These are phyloP conservation scores for Lysiphlebus fabarum DNA, from an alignment of 1,140 invertebrate genomes.

Conservation along the genomic window DNA sequence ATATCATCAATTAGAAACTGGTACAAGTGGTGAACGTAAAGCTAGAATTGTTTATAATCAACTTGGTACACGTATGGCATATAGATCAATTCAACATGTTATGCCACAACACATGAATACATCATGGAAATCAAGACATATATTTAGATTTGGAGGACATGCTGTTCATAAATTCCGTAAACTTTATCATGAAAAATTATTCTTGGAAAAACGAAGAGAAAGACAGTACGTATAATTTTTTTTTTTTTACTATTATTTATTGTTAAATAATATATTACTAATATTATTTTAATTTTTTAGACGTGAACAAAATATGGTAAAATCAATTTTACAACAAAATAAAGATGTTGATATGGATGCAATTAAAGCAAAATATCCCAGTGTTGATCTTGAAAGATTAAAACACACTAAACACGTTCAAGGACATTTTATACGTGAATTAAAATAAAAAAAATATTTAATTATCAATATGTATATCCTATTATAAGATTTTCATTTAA, in stretches of 20 bases:
- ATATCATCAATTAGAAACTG: slow-evolving; percentile 87
- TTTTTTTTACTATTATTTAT: not conserved
- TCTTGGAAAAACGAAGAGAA: slow-evolving; percentile 57
- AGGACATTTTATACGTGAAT: slow-evolving; percentile 58
- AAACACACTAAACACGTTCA: slow-evolving; percentile 56
- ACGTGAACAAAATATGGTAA: slow-evolving; percentile 64
- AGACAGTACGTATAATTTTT: slow-evolving; percentile 51
- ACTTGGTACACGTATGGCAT: slow-evolving; percentile 55
- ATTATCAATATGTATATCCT: slow-evolving; percentile 18
- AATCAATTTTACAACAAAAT: slow-evolving; percentile 67
- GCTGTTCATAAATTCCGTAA: slow-evolving; percentile 65
- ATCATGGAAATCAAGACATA: slow-evolving; percentile 59
- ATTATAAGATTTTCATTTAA: not conserved
- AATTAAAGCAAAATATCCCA: slow-evolving; percentile 71
- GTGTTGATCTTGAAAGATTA: slow-evolving; percentile 70
- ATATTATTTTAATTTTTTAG: slow-evolving; percentile 51
- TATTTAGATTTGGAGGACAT: slow-evolving; percentile 46
- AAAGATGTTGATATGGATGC: slow-evolving; percentile 72
- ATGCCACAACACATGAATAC: slow-evolving; percentile 62
- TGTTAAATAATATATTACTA: slow-evolving; percentile 1
- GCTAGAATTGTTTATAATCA: slow-evolving; percentile 57
- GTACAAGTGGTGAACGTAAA: slow-evolving; percentile 75
- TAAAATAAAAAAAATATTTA: slow-evolving; percentile 41
- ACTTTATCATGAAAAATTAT: slow-evolving; percentile 65
- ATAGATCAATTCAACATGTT: slow-evolving; percentile 54